Conservation (phyloP, 2,888 invertebrate genomes). For the Vannuccia rotundouncinata region DNA sequence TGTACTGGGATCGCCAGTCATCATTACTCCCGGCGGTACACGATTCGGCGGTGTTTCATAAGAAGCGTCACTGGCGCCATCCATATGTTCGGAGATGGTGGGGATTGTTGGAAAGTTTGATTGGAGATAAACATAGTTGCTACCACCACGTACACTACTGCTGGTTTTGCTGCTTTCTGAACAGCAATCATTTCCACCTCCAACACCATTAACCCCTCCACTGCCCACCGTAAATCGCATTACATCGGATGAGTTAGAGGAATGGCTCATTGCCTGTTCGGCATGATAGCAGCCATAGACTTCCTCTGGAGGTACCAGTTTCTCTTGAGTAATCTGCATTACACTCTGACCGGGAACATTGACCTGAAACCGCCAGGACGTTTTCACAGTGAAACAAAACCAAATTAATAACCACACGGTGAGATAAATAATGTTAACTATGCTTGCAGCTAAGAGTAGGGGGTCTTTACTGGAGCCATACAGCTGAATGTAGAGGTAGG, state of each 20-base stretch:
- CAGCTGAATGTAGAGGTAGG: background rate
- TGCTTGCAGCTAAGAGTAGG: background rate
- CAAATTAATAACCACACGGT: conserved; percentile 20
- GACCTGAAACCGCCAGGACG: conserved; percentile 28
- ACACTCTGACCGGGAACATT: conserved; percentile 7
- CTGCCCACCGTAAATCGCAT: background rate
- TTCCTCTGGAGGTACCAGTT: background rate
- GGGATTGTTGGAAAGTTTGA: conserved; percentile 27
- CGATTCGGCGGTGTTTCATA: background rate
- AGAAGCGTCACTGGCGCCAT: background rate
- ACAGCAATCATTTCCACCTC: background rate
- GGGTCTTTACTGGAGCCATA: background rate
- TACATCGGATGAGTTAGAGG: conserved; percentile 10
- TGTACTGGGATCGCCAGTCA: background rate
- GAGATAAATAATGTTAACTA: conserved; percentile 8
- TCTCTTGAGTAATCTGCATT: conserved; percentile 14
- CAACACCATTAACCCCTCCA: background rate
- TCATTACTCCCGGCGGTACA: background rate
- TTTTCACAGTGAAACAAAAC: conserved; percentile 27
- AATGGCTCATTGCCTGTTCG: background rate
- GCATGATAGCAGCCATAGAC: conserved; percentile 6
- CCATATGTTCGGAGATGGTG: conserved; percentile 32
- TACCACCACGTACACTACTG: background rate
- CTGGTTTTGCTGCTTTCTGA: background rate
- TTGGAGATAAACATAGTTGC: conserved; percentile 32